Percentiles rank a stretch among this genome's conserved stretches.
These are phyloP conservation scores for Belonocnema kinseyi DNA, from an alignment of 1,140 invertebrate species.

Conservation along the genomic window DNA sequence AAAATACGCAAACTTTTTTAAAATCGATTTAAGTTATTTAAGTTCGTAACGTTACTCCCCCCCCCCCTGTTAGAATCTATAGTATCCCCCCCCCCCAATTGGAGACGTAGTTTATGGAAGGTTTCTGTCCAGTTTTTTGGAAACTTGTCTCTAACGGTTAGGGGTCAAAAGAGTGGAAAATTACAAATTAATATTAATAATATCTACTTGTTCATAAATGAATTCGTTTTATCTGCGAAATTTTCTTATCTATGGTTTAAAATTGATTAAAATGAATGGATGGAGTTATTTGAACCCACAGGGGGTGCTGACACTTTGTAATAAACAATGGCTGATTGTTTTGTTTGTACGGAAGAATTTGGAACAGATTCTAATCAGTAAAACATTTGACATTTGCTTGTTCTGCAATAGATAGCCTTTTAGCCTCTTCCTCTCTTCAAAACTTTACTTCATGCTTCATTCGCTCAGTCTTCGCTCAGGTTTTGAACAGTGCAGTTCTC, in stretches of 20 bases:
- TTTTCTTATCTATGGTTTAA: background rate
- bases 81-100: too few species aligned
- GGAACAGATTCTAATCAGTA: slow-evolving; percentile 57
- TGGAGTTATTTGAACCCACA: background rate
- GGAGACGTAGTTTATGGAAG: too few species aligned
- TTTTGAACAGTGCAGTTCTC: slow-evolving; percentile 53
- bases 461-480: slow-evolving; percentile 58
- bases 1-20: too few species aligned
- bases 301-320: background rate
- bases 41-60: too few species aligned
- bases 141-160: background rate
- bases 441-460: slow-evolving; percentile 52
- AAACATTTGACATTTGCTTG: slow-evolving; percentile 47
- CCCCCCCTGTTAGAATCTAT: too few species aligned
- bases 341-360: slow-evolving; percentile 45
- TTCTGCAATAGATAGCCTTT: slow-evolving; percentile 57
- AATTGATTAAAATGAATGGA: too few species aligned
- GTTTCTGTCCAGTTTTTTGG: background rate
- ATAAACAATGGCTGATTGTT: slow-evolving; percentile 32
- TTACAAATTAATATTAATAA: background rate
- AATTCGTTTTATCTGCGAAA: slow-evolving; percentile 11
- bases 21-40: too few species aligned
- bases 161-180: background rate
- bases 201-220: background rate
- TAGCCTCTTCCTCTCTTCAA: slow-evolving; percentile 57